These are phyloP conservation scores for Dascyllus trimaculatus DNA, from an alignment of 2,113 vertebrate species.

Conservation along the genomic window DNA sequence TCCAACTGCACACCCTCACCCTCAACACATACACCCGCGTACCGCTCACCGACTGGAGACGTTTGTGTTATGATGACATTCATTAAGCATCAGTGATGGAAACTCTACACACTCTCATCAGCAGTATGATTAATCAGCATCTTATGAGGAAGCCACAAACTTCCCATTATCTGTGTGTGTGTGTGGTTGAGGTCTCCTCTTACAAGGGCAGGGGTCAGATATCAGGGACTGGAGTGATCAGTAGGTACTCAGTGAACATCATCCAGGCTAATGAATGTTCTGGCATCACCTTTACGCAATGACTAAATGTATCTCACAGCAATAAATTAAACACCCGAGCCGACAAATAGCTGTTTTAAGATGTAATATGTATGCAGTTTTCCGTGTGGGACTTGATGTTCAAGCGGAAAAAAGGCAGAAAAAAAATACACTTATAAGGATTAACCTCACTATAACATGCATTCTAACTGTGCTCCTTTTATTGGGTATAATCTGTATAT, in stretches of 20 bases:
- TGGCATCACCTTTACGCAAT: slow-evolving; percentile 51
- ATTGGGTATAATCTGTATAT: slow-evolving; percentile 68
- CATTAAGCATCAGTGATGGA: slow-evolving; percentile 74
- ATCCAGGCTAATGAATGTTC: slow-evolving; percentile 68
- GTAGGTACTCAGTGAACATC: slow-evolving; percentile 73
- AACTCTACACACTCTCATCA: slow-evolving; percentile 67
- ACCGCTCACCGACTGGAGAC: slow-evolving; percentile 63
- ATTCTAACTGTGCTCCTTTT: slow-evolving; percentile 33
- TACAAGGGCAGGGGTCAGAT: slow-evolving; percentile 77
- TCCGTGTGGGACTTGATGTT: slow-evolving; percentile 1
- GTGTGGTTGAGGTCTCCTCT: slow-evolving; percentile 59
- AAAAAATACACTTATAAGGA: not conserved
- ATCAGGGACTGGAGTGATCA: slow-evolving; percentile 73
- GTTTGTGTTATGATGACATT: slow-evolving; percentile 76
- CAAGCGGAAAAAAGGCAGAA: not conserved
- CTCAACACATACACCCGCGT: slow-evolving; percentile 19
- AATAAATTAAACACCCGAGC: slow-evolving; percentile 44
- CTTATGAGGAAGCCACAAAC: slow-evolving; percentile 73
- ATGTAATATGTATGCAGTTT: not conserved
- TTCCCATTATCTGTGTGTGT: slow-evolving; percentile 56
- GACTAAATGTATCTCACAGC: slow-evolving; percentile 41
- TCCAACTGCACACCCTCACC: slow-evolving; percentile 48
- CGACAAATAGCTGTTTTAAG: slow-evolving; percentile 7
- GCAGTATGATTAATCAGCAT: slow-evolving; percentile 80
- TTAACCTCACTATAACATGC: not conserved